These are phyloP conservation scores for Anableps anableps DNA, from an alignment of 2,797 vertebrate species.

Conservation along the genomic window DNA sequence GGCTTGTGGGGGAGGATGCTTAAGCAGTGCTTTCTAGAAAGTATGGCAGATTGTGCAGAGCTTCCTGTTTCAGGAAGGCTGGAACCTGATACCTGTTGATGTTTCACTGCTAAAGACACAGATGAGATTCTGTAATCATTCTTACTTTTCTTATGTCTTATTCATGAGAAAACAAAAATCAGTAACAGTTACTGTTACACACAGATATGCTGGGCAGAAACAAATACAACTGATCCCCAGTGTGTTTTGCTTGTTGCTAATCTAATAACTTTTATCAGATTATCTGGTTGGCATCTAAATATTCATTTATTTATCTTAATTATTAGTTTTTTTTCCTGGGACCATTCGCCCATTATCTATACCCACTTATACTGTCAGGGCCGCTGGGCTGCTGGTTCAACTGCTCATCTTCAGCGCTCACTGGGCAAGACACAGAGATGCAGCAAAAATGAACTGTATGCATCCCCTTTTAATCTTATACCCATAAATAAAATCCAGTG, in stretches of 20 bases:
- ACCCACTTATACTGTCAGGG: too few relatives aligned
- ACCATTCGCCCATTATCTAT: too few relatives aligned
- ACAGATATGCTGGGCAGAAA: not conserved
- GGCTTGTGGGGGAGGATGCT: not conserved
- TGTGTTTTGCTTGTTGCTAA: not conserved
- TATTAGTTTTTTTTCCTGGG: not conserved
- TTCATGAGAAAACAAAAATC: not conserved
- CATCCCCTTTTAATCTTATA: too few relatives aligned
- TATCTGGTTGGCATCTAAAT: not conserved
- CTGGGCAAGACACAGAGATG: too few relatives aligned
- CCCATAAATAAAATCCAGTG: too few relatives aligned
- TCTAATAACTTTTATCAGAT: not conserved
- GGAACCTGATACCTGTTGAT: not conserved
- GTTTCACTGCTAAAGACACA: not conserved
- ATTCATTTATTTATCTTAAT: not conserved
- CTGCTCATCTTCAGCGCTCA: too few relatives aligned
- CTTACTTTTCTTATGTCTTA: not conserved
- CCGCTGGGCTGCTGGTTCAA: too few relatives aligned
- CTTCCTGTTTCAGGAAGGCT: constrained; percentile 3
- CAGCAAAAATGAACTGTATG: not conserved
- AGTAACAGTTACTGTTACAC: not conserved
- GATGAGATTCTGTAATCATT: not conserved
- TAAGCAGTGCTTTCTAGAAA: not conserved
- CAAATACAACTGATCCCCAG: not conserved
- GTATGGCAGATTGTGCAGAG: not conserved